phyloP scores from a whole-genome alignment of 2,113 vertebrate species.

The Anguilla rostrata region DNA sequence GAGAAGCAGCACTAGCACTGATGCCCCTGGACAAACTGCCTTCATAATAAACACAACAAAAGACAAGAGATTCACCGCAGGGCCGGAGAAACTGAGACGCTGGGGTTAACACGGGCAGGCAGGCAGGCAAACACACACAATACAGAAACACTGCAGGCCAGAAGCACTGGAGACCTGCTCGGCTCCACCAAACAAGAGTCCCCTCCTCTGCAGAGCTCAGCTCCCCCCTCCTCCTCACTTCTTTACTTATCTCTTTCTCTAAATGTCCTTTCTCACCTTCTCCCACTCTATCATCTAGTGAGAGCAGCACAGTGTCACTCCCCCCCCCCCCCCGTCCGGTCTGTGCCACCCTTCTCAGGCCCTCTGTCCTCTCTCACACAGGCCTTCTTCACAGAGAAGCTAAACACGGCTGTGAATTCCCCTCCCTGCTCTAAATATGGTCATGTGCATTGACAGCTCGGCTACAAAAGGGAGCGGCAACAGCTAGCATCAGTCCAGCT shows the following conservation, averaged over 20 bases:
- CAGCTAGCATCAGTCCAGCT: not conserved
- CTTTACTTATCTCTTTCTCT: not conserved
- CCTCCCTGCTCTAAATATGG: not conserved
- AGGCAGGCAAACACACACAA: not conserved
- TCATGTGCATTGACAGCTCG: not conserved
- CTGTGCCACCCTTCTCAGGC: not conserved
- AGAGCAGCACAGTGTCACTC: not conserved
- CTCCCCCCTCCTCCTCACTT: not conserved
- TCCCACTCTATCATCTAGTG: not conserved
- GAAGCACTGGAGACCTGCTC: not conserved
- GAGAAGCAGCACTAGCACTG: not conserved
- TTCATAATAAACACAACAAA: not conserved
- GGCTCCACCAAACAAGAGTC: not conserved
- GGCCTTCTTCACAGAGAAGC: not conserved
- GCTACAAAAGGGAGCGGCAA: not conserved
- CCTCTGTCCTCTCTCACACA: not conserved
- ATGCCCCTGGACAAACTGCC: not conserved
- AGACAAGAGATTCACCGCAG: not conserved
- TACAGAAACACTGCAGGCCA: not conserved
- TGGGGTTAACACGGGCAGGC: not conserved
- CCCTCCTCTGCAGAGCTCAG: not conserved
- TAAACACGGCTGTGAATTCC: not conserved
- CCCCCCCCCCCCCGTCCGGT: not conserved
- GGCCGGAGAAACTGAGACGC: not conserved
- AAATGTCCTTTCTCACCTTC: not conserved